phyloP scores from a whole-genome alignment of 2,888 invertebrate genomes.

The Dolichomitus sp. region DNA sequence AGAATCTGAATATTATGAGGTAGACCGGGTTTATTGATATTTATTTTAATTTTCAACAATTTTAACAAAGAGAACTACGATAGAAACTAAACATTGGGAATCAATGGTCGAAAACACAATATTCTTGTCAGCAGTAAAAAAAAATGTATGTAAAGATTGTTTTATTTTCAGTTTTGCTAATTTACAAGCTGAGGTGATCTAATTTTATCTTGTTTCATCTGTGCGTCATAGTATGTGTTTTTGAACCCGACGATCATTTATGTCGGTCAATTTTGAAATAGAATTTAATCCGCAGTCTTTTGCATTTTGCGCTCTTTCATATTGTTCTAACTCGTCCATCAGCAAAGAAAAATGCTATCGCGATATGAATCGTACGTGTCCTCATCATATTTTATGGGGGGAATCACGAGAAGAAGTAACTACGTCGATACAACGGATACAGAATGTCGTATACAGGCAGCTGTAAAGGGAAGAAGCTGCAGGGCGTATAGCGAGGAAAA shows the following conservation, averaged over 20 bases:
- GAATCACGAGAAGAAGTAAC: constrained; percentile 52
- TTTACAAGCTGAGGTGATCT: too few species aligned
- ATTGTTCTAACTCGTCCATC: not conserved
- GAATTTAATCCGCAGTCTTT: not conserved
- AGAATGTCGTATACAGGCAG: constrained; percentile 18
- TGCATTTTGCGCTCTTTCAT: not conserved
- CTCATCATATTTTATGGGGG: constrained; percentile 56
- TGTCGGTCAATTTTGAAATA: not conserved
- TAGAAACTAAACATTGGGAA: not conserved
- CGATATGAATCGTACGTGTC: constrained; percentile 54
- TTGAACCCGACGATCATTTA: too few species aligned
- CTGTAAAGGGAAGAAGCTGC: constrained; percentile 23
- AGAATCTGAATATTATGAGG: not conserved
- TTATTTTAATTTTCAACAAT: not conserved
- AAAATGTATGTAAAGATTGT: too few species aligned
- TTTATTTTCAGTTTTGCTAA: too few species aligned
- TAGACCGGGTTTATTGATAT: not conserved
- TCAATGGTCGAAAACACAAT: not conserved
- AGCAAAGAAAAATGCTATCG: constrained; percentile 28
- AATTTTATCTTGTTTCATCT: too few species aligned
- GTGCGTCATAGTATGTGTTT: too few species aligned
- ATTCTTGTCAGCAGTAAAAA: too few species aligned
- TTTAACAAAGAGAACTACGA: not conserved
- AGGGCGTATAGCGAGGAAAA: constrained; percentile 15
- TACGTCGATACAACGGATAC: constrained; percentile 55